A percentile compares a stretch with the other conserved stretches of the same genome.
Conservation (phyloP, 2,888 invertebrate species). For the Heliconius aoede region DNA sequence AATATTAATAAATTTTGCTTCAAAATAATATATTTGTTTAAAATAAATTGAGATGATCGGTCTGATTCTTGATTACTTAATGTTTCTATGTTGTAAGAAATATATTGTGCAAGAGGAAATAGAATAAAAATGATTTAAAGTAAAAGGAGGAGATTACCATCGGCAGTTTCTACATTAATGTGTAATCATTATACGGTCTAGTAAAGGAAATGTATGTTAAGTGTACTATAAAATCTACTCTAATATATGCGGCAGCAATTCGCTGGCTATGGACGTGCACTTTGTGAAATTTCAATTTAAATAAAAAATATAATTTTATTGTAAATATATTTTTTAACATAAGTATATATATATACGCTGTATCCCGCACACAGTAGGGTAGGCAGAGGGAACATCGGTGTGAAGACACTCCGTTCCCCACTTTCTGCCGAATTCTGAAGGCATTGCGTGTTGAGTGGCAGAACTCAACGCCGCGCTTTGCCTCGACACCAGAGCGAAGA, state of each 20-base stretch:
- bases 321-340: neutral
- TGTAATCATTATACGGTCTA: slow-evolving; percentile 7
- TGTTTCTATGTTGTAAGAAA: neutral
- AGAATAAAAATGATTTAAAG: neutral
- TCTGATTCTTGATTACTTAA: neutral
- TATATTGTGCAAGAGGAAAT: neutral
- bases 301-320: slow-evolving; percentile 2
- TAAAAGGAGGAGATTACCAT: neutral
- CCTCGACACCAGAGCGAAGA: too few species aligned
- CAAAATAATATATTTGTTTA: neutral
- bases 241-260: slow-evolving; percentile 25
- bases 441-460: too few species aligned
- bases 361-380: too few species aligned
- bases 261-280: neutral
- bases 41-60: neutral
- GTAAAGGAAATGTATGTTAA: slow-evolving; percentile 22
- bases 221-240: slow-evolving; percentile 14
- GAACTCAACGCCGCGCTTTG: too few species aligned
- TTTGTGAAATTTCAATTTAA: slow-evolving; percentile 8
- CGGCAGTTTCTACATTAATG: neutral
- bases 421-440: too few species aligned
- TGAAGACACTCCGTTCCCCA: too few species aligned
- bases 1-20: slow-evolving; percentile 12
- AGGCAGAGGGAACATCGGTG: too few species aligned
- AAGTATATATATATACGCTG: too few species aligned